A percentile compares a stretch with the other conserved stretches of the same genome.
Conservation (phyloP, 2,113 vertebrate species). For the Spea bombifrons region DNA sequence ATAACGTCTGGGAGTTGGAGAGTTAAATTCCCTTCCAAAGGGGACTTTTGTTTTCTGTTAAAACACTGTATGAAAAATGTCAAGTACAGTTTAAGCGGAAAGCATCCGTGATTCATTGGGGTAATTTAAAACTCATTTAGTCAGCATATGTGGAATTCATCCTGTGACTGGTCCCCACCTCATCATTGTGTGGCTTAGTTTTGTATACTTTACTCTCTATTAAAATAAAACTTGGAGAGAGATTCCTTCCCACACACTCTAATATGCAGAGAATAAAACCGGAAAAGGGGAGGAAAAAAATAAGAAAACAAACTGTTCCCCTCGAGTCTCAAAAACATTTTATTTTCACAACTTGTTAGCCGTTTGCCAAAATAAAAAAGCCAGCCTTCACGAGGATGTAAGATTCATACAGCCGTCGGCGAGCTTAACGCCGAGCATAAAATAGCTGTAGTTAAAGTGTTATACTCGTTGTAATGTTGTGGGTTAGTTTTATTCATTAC, state of each 20-base stretch:
- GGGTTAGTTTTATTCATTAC: too few species aligned
- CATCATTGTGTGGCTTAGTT: conserved; percentile 22
- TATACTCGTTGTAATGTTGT: too few species aligned
- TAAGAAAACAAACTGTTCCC: neutral
- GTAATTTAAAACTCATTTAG: conserved; percentile 33
- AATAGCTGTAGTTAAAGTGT: too few species aligned
- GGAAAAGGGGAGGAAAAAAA: conserved; percentile 21
- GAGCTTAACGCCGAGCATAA: too few species aligned
- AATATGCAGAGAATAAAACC: conserved; percentile 4
- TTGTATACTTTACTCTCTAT: conserved; percentile 23
- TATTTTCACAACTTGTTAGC: conserved; percentile 17
- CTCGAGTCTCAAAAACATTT: conserved; percentile 1
- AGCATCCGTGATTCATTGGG: conserved; percentile 23
- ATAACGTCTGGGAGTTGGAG: neutral
- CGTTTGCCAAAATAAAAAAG: neutral
- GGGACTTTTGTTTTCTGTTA: conserved; percentile 18
- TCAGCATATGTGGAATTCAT: conserved; percentile 25
- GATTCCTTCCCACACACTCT: conserved; percentile 1
- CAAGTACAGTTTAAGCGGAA: conserved; percentile 11
- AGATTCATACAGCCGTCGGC: too few species aligned
- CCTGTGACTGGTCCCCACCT: conserved; percentile 21
- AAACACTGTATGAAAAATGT: conserved; percentile 29
- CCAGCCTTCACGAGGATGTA: neutral
- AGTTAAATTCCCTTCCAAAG: neutral
- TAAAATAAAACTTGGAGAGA: conserved; percentile 15